A percentile compares a stretch with the other conserved stretches of the same genome.
These are phyloP conservation scores for Zootoca vivipara DNA, from an alignment of 2,113 vertebrate species.

Conservation along the genomic window DNA sequence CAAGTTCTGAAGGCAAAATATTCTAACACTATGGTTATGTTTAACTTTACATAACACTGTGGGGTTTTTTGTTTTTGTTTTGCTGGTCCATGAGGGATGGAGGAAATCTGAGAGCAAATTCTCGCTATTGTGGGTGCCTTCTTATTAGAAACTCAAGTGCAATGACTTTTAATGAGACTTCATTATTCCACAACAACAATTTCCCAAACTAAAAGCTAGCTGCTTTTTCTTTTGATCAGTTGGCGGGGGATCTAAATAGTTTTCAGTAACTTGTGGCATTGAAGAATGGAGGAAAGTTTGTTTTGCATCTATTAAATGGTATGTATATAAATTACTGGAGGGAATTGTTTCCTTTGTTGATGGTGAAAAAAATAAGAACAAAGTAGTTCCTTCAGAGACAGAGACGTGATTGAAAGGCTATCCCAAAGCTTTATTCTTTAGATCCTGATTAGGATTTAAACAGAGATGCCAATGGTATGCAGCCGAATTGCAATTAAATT, in stretches of 20 bases:
- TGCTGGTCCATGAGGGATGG: conserved; percentile 10
- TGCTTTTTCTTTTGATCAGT: conserved; percentile 12
- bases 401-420: conserved; percentile 23
- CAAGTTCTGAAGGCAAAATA: not conserved
- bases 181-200: not conserved
- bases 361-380: conserved; percentile 5
- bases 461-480: not conserved
- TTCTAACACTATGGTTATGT: conserved; percentile 7
- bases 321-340: conserved; percentile 9
- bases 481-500: conserved; percentile 29
- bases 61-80: not conserved
- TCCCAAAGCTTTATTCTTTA: conserved; percentile 9
- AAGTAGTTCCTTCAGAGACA: conserved; percentile 9
- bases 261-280: not conserved
- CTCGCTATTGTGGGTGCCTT: not conserved
- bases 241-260: not conserved
- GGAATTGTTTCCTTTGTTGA: conserved; percentile 18
- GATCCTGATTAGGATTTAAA: conserved; percentile 28
- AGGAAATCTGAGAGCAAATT: conserved; percentile 37
- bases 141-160: not conserved
- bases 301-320: conserved; percentile 1
- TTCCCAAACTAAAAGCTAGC: not conserved
- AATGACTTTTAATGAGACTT: conserved; percentile 10
- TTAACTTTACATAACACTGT: not conserved
- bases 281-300: conserved; percentile 2